Evolutionary conservation across 2,888 invertebrate species (phyloP).

Genomic region (Drosophila helvetica): DNA sequence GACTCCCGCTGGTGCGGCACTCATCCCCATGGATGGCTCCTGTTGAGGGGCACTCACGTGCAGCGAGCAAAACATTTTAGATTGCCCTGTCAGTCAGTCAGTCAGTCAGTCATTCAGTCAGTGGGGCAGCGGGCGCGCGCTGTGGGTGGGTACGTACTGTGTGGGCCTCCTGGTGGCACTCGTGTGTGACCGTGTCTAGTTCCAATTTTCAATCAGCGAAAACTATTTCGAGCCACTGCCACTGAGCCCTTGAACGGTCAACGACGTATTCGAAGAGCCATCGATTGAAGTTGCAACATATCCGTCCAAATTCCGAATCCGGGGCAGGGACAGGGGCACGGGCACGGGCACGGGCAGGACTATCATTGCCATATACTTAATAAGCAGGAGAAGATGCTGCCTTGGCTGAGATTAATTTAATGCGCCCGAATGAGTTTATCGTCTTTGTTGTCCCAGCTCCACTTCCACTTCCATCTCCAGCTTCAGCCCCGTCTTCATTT

Average conservation of each 20-base stretch:
- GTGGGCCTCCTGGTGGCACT: conserved; percentile 35
- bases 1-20: background rate
- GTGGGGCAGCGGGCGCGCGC: background rate
- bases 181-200: conserved; percentile 66
- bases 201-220: conserved; percentile 68
- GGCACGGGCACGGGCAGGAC: background rate
- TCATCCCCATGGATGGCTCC: background rate
- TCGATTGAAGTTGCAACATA: too few species aligned
- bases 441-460: conserved; percentile 63
- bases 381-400: conserved; percentile 26
- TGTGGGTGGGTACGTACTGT: background rate
- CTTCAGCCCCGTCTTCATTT: conserved; percentile 66
- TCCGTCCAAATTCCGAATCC: too few species aligned
- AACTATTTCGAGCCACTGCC: conserved; percentile 42
- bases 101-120: conserved; percentile 4
- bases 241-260: conserved; percentile 29
- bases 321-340: background rate
- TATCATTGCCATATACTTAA: conserved; percentile 14
- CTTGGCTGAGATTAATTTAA: conserved; percentile 71
- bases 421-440: conserved; percentile 68
- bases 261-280: background rate
- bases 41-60: conserved; percentile 20
- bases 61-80: conserved; percentile 63
- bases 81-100: conserved; percentile 68
- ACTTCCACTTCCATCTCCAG: conserved; percentile 8